These are phyloP conservation scores for Chloropsis hardwickii DNA, from an alignment of 2,113 vertebrate species.

Conservation along the genomic window DNA sequence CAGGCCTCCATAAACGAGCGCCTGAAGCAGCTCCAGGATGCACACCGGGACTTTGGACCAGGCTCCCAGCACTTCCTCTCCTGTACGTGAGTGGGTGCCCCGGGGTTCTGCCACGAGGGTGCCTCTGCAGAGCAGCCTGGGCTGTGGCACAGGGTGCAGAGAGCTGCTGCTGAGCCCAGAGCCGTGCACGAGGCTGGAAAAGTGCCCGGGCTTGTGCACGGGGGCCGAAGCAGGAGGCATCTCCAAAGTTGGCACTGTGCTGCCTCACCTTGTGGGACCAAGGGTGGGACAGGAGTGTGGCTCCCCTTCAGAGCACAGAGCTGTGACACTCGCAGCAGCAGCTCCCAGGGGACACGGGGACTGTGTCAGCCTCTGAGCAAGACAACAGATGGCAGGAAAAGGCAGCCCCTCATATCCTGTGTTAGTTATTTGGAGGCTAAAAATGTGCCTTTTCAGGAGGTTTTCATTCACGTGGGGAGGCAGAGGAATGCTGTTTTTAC, in stretches of 20 bases:
- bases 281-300: neutral
- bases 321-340: neutral
- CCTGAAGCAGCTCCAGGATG: constrained; percentile 95
- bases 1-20: constrained; percentile 91
- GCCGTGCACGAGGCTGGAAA: rapidly evolving
- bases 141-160: neutral
- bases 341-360: neutral
- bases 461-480: neutral
- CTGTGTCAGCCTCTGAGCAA: neutral
- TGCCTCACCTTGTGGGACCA: neutral
- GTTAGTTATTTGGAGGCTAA: neutral
- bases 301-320: neutral
- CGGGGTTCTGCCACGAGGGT: neutral
- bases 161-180: neutral
- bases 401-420: rapidly evolving
- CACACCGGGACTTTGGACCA: constrained; percentile 95
- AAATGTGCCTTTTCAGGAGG: neutral
- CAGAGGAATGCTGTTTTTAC: neutral
- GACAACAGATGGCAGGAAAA: neutral
- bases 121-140: neutral
- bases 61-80: constrained; percentile 98
- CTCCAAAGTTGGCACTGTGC: neutral
- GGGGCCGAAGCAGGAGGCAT: neutral
- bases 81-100: constrained; percentile 76
- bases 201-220: neutral